These are phyloP conservation scores for Drosophila longiperda DNA, from an alignment of 2,888 invertebrate genomes.

Conservation along the genomic window DNA sequence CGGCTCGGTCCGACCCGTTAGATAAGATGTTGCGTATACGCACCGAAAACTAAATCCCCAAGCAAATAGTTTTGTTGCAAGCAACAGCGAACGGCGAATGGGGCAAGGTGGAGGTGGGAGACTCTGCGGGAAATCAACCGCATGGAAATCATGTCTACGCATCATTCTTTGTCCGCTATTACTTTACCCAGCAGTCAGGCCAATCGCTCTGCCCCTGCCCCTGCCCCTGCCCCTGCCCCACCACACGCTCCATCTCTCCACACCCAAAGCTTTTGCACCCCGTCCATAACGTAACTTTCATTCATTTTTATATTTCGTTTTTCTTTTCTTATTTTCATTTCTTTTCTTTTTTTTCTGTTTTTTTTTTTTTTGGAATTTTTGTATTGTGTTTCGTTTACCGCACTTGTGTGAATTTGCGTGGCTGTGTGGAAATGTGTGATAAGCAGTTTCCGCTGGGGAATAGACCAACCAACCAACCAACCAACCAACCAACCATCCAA, in stretches of 20 bases:
- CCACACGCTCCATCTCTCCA: background rate
- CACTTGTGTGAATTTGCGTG: slow-evolving; percentile 70
- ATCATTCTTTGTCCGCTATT: slow-evolving; percentile 80
- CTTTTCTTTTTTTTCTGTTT: slow-evolving; percentile 11
- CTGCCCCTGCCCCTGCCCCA: background rate
- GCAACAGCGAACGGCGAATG: slow-evolving; percentile 13
- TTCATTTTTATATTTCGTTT: slow-evolving; percentile 18
- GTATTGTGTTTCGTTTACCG: slow-evolving; percentile 59
- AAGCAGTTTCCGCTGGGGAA: slow-evolving; percentile 82
- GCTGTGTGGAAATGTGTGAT: slow-evolving; percentile 82
- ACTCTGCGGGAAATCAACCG: slow-evolving; percentile 72
- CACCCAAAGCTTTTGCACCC: background rate
- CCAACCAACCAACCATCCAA: background rate
- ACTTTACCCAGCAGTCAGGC: slow-evolving; percentile 50
- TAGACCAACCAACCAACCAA: slow-evolving; percentile 47
- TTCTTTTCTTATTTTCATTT: slow-evolving; percentile 10
- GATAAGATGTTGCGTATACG: slow-evolving; percentile 68
- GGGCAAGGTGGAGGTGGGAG: background rate
- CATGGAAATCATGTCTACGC: slow-evolving; percentile 83
- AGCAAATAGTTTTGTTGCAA: slow-evolving; percentile 74
- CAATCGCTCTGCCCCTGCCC: background rate
- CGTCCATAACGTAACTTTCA: slow-evolving; percentile 20
- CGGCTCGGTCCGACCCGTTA: slow-evolving; percentile 22
- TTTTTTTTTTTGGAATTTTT: slow-evolving; percentile 41
- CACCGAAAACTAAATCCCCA: slow-evolving; percentile 71